Conservation (phyloP, 2,797 vertebrate genomes). For the Myotis daubentonii region DNA sequence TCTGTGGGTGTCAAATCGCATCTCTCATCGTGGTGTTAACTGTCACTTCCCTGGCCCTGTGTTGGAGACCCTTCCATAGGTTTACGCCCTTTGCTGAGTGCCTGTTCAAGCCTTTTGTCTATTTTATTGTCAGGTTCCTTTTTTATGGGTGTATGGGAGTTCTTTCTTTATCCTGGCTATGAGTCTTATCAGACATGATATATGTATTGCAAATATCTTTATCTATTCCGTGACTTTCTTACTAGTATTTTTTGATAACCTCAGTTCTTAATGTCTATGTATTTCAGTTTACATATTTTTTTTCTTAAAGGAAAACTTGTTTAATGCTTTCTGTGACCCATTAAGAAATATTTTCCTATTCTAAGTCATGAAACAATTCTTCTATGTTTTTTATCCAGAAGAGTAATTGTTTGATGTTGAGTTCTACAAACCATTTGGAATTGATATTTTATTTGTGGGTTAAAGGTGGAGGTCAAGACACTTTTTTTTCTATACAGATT, state of each 20-base stretch:
- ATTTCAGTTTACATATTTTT: not conserved
- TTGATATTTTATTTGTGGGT: not conserved
- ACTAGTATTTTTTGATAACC: not conserved
- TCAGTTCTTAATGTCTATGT: not conserved
- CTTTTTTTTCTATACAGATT: not conserved
- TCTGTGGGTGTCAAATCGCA: not conserved
- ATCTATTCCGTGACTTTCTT: not conserved
- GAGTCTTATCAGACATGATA: not conserved
- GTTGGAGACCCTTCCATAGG: not conserved
- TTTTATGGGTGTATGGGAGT: not conserved
- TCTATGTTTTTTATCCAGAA: not conserved
- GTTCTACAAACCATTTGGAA: not conserved
- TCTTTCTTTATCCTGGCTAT: not conserved
- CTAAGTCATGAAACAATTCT: not conserved
- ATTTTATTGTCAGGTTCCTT: not conserved
- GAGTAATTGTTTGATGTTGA: not conserved
- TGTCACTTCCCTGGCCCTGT: not conserved
- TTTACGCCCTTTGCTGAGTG: not conserved
- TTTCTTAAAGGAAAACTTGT: conserved; percentile 17
- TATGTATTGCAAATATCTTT: not conserved
- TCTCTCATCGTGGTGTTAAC: not conserved
- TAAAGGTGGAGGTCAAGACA: not conserved
- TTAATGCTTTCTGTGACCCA: not conserved
- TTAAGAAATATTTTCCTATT: conserved; percentile 32
- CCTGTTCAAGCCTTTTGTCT: not conserved